Evolutionary conservation across 1,140 invertebrate species (phyloP).

Genomic region (Heliconius hermathena): DNA sequence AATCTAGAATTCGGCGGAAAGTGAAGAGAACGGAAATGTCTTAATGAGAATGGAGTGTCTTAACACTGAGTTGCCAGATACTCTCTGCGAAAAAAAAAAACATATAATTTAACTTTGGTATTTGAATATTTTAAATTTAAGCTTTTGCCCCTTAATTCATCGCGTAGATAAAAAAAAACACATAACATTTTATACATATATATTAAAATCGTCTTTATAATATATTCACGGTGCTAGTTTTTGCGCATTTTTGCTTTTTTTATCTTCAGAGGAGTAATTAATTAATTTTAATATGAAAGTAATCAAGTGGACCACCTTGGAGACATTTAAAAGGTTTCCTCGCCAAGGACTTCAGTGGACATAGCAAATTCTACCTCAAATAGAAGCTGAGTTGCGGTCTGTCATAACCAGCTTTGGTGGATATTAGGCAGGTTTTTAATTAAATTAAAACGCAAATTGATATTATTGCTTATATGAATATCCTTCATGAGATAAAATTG

Average conservation of each 20-base stretch:
- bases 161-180: no score
- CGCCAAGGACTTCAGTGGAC: slow-evolving; percentile 46
- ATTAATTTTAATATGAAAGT: slow-evolving; percentile 58
- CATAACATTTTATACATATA: no score
- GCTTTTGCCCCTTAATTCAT: no score
- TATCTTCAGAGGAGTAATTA: slow-evolving; percentile 16
- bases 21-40: no score
- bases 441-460: slow-evolving; percentile 12
- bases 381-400: slow-evolving; percentile 48
- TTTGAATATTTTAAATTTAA: background rate
- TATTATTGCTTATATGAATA: slow-evolving; percentile 8
- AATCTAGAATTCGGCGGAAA: no score
- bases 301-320: slow-evolving; percentile 63
- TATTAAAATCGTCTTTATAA: background rate
- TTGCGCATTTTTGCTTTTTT: slow-evolving; percentile 4
- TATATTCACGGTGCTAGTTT: background rate
- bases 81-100: no score
- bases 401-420: slow-evolving; percentile 35
- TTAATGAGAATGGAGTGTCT: no score
- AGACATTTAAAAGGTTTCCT: slow-evolving; percentile 62
- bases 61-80: no score
- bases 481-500: background rate
- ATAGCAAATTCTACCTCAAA: slow-evolving; percentile 41
- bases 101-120: no score
- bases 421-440: slow-evolving; percentile 25